phyloP scores from a whole-genome alignment of 2,797 vertebrate species.

The Pseudochirops corinnae region DNA sequence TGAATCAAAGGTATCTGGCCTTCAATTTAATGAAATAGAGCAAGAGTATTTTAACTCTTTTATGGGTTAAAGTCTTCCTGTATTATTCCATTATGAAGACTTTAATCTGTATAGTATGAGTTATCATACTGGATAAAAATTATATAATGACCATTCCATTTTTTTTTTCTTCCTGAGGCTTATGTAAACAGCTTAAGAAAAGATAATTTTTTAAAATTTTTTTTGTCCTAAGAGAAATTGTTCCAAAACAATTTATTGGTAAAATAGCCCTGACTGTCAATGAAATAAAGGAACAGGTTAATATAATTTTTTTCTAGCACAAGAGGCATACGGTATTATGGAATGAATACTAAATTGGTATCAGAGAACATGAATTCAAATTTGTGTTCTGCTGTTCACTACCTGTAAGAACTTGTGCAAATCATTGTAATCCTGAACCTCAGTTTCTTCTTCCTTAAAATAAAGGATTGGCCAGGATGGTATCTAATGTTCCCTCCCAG shows the following conservation, averaged over 20 bases:
- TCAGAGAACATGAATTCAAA: too few species aligned
- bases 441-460: background rate
- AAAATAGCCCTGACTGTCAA: background rate
- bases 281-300: background rate
- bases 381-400: too few species aligned
- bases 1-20: background rate
- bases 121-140: background rate
- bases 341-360: too few species aligned
- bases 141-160: background rate
- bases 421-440: background rate
- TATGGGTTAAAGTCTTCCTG: background rate
- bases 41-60: background rate
- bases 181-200: background rate
- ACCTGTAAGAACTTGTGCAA: too few species aligned
- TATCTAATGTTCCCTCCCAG: background rate
- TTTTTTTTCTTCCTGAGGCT: background rate
- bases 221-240: background rate
- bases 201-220: background rate
- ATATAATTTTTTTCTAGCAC: too few species aligned
- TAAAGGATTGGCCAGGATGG: background rate
- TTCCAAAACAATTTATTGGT: background rate
- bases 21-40: background rate
- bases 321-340: too few species aligned
- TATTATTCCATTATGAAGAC: background rate
- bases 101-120: slow-evolving; percentile 3